Evolutionary conservation across 2,113 vertebrate species (phyloP).

Genomic region (Phalacrocorax pelagicus): DNA sequence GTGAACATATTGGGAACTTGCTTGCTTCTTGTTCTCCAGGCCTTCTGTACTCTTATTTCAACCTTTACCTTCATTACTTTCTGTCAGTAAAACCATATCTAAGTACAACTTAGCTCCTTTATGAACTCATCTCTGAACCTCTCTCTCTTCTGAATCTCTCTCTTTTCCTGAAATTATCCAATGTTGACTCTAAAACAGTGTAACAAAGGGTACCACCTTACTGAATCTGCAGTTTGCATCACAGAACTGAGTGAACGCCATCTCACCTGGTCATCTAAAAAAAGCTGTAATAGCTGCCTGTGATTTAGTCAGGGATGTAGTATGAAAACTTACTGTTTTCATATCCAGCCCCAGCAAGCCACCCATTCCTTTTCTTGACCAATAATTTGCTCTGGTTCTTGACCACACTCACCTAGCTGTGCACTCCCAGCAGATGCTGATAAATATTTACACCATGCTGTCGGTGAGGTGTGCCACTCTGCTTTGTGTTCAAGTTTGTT

Average conservation of each 20-base stretch:
- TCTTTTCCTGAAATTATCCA: neutral
- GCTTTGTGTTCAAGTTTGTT: neutral
- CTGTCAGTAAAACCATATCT: neutral
- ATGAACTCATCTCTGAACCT: neutral
- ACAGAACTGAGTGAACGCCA: neutral
- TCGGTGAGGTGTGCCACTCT: neutral
- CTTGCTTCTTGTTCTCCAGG: neutral
- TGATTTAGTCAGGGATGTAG: neutral
- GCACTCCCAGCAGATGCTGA: neutral
- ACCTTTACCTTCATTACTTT: neutral
- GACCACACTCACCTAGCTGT: fast-evolving
- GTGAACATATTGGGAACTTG: neutral
- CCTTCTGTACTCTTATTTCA: neutral
- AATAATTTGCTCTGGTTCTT: neutral
- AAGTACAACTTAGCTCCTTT: neutral
- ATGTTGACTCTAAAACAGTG: neutral
- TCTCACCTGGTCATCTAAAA: neutral
- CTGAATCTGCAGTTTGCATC: neutral
- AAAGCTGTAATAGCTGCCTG: fast-evolving
- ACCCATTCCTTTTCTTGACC: neutral
- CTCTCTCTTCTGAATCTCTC: neutral
- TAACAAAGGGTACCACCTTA: neutral
- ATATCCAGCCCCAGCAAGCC: neutral
- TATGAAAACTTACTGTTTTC: neutral
- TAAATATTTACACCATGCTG: neutral